phyloP scores from a whole-genome alignment of 1,140 invertebrate genomes.

The Pteromalus puparum region DNA sequence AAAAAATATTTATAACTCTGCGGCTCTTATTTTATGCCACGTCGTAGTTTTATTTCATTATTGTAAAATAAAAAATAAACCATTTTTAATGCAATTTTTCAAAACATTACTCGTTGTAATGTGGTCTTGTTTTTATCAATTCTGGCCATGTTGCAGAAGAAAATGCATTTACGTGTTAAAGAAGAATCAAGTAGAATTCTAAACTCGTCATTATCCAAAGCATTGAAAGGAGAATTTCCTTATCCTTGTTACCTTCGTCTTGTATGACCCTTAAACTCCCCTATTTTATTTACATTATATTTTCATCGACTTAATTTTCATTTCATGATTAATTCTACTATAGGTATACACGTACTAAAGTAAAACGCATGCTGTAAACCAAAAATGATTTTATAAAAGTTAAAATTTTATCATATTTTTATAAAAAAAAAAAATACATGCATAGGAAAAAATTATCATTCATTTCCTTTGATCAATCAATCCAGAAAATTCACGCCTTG shows the following conservation, averaged over 20 bases:
- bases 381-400: not conserved
- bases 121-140: not conserved
- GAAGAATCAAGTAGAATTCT: not conserved
- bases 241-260: not conserved
- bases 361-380: not conserved
- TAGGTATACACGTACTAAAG: no score
- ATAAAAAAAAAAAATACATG: not conserved
- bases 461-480: not conserved
- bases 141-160: not conserved
- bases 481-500: no score
- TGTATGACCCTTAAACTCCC: no score
- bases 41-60: conserved; percentile 30
- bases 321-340: no score
- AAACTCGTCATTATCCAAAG: not conserved
- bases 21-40: conserved; percentile 17
- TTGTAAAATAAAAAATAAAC: conserved; percentile 51
- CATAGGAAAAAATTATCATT: not conserved
- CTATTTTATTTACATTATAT: no score
- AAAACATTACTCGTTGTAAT: not conserved
- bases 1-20: conserved; percentile 30
- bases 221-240: not conserved
- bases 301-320: no score
- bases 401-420: no score
- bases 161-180: not conserved
- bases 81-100: not conserved